These are phyloP conservation scores for Drosophila diplacantha DNA, from an alignment of 2,888 invertebrate species.

Conservation along the genomic window DNA sequence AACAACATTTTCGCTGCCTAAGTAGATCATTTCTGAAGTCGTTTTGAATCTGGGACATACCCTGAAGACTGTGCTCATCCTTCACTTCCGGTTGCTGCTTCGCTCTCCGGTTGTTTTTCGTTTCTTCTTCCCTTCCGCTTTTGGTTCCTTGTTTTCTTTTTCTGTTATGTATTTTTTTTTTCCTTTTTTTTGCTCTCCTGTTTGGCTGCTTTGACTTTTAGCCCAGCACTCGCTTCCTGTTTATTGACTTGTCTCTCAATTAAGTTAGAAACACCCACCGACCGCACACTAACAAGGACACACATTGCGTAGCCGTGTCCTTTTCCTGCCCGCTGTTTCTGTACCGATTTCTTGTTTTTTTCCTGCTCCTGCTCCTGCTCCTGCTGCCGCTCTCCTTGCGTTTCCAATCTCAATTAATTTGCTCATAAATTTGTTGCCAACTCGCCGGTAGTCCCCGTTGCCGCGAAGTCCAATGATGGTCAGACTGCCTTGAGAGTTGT, in stretches of 20 bases:
- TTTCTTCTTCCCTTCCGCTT: slow-evolving; percentile 12
- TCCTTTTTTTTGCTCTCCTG: slow-evolving; percentile 8
- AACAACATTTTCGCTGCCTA: neutral
- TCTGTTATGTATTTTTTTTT: neutral
- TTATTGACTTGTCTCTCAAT: slow-evolving; percentile 74
- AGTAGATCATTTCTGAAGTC: neutral
- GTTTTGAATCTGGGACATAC: slow-evolving; percentile 3
- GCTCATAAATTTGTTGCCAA: slow-evolving; percentile 72
- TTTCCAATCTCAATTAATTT: slow-evolving; percentile 75
- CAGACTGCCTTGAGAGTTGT: slow-evolving; percentile 40
- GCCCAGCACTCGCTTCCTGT: slow-evolving; percentile 64
- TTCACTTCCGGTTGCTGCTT: slow-evolving; percentile 12
- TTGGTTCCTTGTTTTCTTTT: neutral
- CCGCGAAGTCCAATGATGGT: slow-evolving; percentile 16
- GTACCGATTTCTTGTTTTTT: slow-evolving; percentile 23
- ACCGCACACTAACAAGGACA: slow-evolving; percentile 54
- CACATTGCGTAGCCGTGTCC: slow-evolving; percentile 51
- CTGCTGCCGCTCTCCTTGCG: slow-evolving; percentile 50
- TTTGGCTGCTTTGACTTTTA: slow-evolving; percentile 59
- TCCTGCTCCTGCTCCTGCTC: neutral
- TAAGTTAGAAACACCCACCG: slow-evolving; percentile 68
- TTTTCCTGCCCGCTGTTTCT: slow-evolving; percentile 26
- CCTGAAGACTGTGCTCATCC: neutral
- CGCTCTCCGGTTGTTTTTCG: slow-evolving; percentile 5
- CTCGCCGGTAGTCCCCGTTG: slow-evolving; percentile 30